phyloP scores from a whole-genome alignment of 2,888 invertebrate genomes.

The Epistrophe eligans region DNA sequence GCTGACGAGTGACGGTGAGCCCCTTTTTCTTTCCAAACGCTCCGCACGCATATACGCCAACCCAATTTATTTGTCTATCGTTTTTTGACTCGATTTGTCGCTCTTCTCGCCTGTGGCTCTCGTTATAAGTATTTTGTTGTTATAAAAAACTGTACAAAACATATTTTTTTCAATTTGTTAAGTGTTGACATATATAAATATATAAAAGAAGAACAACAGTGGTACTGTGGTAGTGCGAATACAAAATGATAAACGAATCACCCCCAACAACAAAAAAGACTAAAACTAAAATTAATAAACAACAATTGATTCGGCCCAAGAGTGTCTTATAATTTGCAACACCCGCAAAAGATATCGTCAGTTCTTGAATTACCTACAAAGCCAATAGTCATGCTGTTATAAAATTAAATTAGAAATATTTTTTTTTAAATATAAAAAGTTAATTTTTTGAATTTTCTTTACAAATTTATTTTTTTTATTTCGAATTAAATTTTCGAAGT shows the following conservation, averaged over 20 bases:
- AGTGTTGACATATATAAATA: constrained; percentile 14
- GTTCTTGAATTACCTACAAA: constrained; percentile 40
- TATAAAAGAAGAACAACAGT: constrained; percentile 22
- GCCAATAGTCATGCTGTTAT: constrained; percentile 49
- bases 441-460: constrained; percentile 33
- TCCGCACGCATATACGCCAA: constrained; percentile 35
- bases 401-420: constrained; percentile 29
- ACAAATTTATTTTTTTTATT: constrained; percentile 14
- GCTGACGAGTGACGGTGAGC: constrained; percentile 46
- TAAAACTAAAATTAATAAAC: constrained; percentile 69
- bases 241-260: constrained; percentile 67
- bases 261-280: constrained; percentile 57
- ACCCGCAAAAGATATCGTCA: constrained; percentile 40
- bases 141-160: constrained; percentile 68
- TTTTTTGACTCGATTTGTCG: constrained; percentile 66
- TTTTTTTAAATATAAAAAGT: constrained; percentile 27
- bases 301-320: constrained; percentile 67
- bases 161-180: constrained; percentile 48
- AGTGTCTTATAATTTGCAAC: constrained; percentile 64
- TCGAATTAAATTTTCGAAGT: constrained; percentile 36
- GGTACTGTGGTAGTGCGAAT: constrained; percentile 35
- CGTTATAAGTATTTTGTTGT: constrained; percentile 33
- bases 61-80: constrained; percentile 67
- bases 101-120: constrained; percentile 19
- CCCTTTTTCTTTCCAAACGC: constrained; percentile 58